Percentiles rank a stretch among this genome's conserved stretches.
These are phyloP conservation scores for Serilophus lunatus DNA, from an alignment of 2,113 vertebrate genomes.

Conservation along the genomic window DNA sequence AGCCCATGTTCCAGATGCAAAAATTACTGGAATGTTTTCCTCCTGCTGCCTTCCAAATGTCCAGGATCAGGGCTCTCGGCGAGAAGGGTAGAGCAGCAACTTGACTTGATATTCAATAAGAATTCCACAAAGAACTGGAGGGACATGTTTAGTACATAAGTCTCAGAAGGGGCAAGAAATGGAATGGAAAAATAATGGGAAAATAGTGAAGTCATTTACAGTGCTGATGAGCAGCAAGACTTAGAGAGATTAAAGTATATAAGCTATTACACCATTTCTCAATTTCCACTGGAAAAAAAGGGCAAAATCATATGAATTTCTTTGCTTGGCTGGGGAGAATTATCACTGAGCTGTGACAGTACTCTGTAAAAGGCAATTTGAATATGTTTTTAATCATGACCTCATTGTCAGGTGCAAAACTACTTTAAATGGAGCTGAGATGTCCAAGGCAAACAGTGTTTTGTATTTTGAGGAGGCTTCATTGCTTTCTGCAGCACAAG, in stretches of 20 bases:
- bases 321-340: not conserved
- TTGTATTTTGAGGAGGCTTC: not conserved
- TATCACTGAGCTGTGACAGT: not conserved
- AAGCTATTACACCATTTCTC: not conserved
- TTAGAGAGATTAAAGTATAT: not conserved
- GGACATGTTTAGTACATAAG: not conserved
- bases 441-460: not conserved
- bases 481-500: not conserved
- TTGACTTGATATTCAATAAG: not conserved
- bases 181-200: not conserved
- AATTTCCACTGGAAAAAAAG: not conserved
- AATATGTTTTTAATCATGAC: conserved; percentile 9
- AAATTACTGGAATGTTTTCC: not conserved
- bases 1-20: not conserved
- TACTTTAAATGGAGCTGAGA: not conserved
- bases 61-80: not conserved
- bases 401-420: not conserved
- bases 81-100: not conserved
- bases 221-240: not conserved
- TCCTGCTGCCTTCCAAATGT: not conserved
- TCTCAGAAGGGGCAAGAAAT: not conserved
- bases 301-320: not conserved
- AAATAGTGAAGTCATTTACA: not conserved
- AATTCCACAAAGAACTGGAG: not conserved
- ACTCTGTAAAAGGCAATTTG: not conserved